Evolutionary conservation across 2,888 invertebrate genomes (phyloP), one percentile per base, ranked within the genome.

Genomic region (Polymixis flavicincta): DNA sequence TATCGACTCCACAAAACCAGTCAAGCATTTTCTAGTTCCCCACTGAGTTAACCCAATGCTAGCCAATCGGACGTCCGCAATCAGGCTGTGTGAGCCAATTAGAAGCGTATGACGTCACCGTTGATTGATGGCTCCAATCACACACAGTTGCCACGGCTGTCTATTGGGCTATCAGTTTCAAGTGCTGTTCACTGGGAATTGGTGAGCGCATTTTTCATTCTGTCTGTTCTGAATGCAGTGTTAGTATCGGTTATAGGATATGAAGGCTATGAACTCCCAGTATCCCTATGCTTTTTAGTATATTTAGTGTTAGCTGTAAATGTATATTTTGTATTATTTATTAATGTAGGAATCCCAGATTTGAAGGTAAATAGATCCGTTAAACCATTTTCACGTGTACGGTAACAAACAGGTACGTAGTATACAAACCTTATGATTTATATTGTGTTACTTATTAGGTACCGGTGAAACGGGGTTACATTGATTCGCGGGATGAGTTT

Each of bases 61-160:
- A 54, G 22, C n/a, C 45, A 61, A 66, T 68, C 59, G 37, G 66
- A 52, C 37, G 52, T 82, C 28, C 48, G 66, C 61, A 50, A 52
- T 45, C 74, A 71, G 50, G 19, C 59, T 13, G 54, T 37, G 80
- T 71, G 65, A 63, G 80, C 61, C 80, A 80, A 80, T 84, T 80
- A 80, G 80, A n/a, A 25, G 32, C 9, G 80, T 83, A 83, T 78
- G 78, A 83, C 84, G 37, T 66, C 64, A 28, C 65, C 28, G 50
- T 61, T 71, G 79, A 84, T 79, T 84, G 84, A 80, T 80, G 61
- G 65, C n/a, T 17, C 69, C 83, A 70, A 83, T 78, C 83, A 61
- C 64, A 55, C 25, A 50, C 59, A 59, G 84, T 71, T 42, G 54
- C 55, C 71, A 32, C 64, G 25, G 45, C 45, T 45, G 52, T 28